Conservation (phyloP, 2,797 vertebrate genomes). For the Benthosema pterotum region DNA sequence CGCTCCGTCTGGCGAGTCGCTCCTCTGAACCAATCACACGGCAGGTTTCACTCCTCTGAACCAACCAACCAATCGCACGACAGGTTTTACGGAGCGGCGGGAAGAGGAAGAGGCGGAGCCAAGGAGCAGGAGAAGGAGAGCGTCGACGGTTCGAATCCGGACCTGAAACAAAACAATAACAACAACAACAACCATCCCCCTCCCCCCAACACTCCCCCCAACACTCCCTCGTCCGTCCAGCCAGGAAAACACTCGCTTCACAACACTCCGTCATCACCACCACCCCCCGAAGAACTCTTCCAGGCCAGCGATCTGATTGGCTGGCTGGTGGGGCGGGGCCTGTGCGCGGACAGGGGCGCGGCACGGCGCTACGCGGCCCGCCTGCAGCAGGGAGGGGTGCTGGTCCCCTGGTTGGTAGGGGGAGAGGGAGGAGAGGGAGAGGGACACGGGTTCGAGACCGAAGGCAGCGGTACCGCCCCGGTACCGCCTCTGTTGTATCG, state of each 20-base stretch:
- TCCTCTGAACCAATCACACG: slow-evolving; percentile 89
- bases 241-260: not conserved
- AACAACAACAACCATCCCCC: not conserved
- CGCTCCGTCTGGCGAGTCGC: slow-evolving; percentile 92
- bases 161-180: not conserved
- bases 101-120: slow-evolving; percentile 50
- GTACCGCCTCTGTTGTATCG: slow-evolving; percentile 76
- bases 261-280: too few species aligned
- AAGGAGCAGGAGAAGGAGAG: not conserved
- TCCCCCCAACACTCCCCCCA: slow-evolving; percentile 13
- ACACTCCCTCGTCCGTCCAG: not conserved
- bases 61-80: slow-evolving; percentile 65
- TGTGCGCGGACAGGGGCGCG: slow-evolving; percentile 81
- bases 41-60: slow-evolving; percentile 99
- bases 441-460: slow-evolving; percentile 75
- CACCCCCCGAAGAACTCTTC: not conserved
- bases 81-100: slow-evolving; percentile 83
- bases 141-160: slow-evolving; percentile 7
- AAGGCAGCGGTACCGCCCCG: too few species aligned
- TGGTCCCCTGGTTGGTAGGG: slow-evolving; percentile 76
- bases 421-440: slow-evolving; percentile 53
- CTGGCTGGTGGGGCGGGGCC: slow-evolving; percentile 86
- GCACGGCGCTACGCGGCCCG: slow-evolving; percentile 81
- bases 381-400: slow-evolving; percentile 82
- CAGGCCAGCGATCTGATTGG: slow-evolving; percentile 85